phyloP scores from a whole-genome alignment of 2,888 invertebrate species.

The Ernsta delagoae region DNA sequence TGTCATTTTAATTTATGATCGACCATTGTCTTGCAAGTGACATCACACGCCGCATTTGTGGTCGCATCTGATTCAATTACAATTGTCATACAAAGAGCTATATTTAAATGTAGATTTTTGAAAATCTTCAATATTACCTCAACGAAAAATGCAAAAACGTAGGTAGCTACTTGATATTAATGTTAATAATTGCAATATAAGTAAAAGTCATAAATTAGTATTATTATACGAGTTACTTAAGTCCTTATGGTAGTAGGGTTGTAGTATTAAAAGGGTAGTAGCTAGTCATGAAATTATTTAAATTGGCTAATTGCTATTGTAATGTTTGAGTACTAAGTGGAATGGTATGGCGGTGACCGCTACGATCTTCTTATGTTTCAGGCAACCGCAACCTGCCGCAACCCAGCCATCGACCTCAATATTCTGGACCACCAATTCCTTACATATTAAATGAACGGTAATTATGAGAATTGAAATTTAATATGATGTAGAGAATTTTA shows the following conservation, averaged over 20 bases:
- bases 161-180: no score
- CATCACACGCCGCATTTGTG: constrained; percentile 58
- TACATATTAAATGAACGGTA: constrained; percentile 3
- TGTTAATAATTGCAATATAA: no score
- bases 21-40: constrained; percentile 78
- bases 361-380: constrained; percentile 73
- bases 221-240: no score
- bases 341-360: constrained; percentile 51
- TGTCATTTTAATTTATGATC: constrained; percentile 82
- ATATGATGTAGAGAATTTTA: neutral
- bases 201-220: no score
- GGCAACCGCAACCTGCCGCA: constrained; percentile 66
- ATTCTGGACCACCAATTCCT: constrained; percentile 25
- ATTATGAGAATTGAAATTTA: neutral
- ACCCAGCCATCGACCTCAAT: constrained; percentile 68
- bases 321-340: no score
- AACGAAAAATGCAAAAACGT: neutral
- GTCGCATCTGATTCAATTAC: constrained; percentile 59
- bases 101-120: constrained; percentile 9
- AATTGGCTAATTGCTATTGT: no score
- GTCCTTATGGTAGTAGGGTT: no score
- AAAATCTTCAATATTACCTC: neutral
- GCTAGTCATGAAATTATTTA: no score
- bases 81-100: constrained; percentile 21
- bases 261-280: no score